Conservation (phyloP, 2,113 vertebrate genomes). For the Chloroceryle aenea region DNA sequence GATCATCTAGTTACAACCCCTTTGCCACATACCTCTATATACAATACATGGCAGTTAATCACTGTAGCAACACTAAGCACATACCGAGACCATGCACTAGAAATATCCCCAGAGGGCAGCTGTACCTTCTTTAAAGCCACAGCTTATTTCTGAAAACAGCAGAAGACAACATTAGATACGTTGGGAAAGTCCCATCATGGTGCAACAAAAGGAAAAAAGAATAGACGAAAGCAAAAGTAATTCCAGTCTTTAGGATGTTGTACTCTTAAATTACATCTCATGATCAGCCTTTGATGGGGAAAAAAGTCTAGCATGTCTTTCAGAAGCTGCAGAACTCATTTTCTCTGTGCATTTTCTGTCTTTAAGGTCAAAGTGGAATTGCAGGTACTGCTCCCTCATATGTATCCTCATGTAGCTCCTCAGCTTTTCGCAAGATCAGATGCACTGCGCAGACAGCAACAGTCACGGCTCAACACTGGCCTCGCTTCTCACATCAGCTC, state of each 20-base stretch:
- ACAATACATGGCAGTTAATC: not conserved
- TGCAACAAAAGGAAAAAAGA: not conserved
- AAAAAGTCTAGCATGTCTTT: not conserved
- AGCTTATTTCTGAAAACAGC: not conserved
- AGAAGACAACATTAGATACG: not conserved
- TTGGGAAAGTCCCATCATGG: not conserved
- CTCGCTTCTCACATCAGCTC: conserved; percentile 69
- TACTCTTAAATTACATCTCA: not conserved
- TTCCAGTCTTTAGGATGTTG: not conserved
- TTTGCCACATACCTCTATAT: fast-evolving
- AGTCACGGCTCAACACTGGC: conserved; percentile 73
- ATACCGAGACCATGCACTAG: not conserved
- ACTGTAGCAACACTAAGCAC: not conserved
- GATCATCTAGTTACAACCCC: not conserved
- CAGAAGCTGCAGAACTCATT: not conserved
- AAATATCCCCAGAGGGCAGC: not conserved
- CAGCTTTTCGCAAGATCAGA: conserved; percentile 76
- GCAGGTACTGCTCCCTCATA: conserved; percentile 77
- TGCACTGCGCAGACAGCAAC: conserved; percentile 74
- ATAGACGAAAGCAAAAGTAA: not conserved
- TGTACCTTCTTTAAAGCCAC: not conserved
- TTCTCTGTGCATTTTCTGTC: not conserved
- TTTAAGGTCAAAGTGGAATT: conserved; percentile 78
- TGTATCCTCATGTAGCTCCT: conserved; percentile 67
- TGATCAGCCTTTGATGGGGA: not conserved